These are phyloP conservation scores for Ectobius pallidus DNA, from an alignment of 2,888 invertebrate species.

Conservation along the genomic window DNA sequence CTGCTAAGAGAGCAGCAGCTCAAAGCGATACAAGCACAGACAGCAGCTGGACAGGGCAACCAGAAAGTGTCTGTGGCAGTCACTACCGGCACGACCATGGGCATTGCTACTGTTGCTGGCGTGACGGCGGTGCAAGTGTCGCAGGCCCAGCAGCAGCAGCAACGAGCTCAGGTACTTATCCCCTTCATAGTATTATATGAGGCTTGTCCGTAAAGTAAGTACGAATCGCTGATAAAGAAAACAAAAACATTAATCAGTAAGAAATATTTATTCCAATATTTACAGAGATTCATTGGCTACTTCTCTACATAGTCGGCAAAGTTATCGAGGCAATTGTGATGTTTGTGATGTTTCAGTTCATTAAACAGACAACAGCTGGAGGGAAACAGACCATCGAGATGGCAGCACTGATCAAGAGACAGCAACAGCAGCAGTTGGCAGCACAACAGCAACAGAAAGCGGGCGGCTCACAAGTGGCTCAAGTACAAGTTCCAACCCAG, in stretches of 20 bases:
- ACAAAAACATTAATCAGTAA: too few species aligned
- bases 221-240: too few species aligned
- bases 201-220: too few species aligned
- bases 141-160: slow-evolving; percentile 48
- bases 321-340: too few species aligned
- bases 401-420: slow-evolving; percentile 63
- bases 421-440: slow-evolving; percentile 52
- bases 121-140: slow-evolving; percentile 46
- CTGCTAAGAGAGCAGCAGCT: slow-evolving; percentile 42
- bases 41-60: slow-evolving; percentile 41
- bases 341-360: slow-evolving; percentile 19
- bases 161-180: slow-evolving; percentile 49
- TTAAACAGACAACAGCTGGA: slow-evolving; percentile 45
- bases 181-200: too few species aligned
- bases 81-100: slow-evolving; percentile 45
- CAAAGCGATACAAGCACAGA: slow-evolving; percentile 43
- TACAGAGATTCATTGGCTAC: too few species aligned
- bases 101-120: slow-evolving; percentile 45
- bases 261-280: too few species aligned
- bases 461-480: slow-evolving; percentile 51
- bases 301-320: too few species aligned
- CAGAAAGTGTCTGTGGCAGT: slow-evolving; percentile 55
- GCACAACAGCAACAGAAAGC: slow-evolving; percentile 53
- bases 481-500: slow-evolving; percentile 52
- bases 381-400: slow-evolving; percentile 65